A percentile compares a stretch with the other conserved stretches of the same genome.
phyloP scores from a whole-genome alignment of 2,113 vertebrate genomes.

The Hemiscyllium ocellatum region DNA sequence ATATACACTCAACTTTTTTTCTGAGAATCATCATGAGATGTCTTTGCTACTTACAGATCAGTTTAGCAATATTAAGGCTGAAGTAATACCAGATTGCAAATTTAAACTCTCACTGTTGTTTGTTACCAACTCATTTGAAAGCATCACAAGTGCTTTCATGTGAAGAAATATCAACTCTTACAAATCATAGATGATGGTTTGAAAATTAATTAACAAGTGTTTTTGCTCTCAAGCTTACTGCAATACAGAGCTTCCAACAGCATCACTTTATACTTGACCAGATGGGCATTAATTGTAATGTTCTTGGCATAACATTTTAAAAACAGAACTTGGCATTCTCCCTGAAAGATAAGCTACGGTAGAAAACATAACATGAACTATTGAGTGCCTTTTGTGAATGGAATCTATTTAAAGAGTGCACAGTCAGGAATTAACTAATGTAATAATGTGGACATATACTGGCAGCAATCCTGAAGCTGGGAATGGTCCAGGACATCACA shows the following conservation, averaged over 20 bases:
- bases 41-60: background rate
- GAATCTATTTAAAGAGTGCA: background rate
- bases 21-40: background rate
- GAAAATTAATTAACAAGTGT: background rate
- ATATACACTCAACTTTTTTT: too few species aligned
- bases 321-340: background rate
- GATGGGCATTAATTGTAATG: background rate
- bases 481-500: background rate
- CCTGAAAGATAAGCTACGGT: background rate
- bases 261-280: background rate
- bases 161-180: background rate
- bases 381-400: slow-evolving; percentile 16
- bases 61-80: background rate
- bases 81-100: background rate
- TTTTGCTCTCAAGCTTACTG: background rate
- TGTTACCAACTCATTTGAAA: background rate
- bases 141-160: background rate
- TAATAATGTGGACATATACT: background rate
- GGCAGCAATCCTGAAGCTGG: background rate
- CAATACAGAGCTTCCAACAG: background rate
- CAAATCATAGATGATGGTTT: background rate
- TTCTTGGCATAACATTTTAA: background rate
- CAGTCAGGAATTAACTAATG: background rate
- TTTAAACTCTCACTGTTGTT: background rate
- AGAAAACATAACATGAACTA: background rate